phyloP scores from a whole-genome alignment of 2,797 vertebrate genomes.

The Pyrocephalus nanus region DNA sequence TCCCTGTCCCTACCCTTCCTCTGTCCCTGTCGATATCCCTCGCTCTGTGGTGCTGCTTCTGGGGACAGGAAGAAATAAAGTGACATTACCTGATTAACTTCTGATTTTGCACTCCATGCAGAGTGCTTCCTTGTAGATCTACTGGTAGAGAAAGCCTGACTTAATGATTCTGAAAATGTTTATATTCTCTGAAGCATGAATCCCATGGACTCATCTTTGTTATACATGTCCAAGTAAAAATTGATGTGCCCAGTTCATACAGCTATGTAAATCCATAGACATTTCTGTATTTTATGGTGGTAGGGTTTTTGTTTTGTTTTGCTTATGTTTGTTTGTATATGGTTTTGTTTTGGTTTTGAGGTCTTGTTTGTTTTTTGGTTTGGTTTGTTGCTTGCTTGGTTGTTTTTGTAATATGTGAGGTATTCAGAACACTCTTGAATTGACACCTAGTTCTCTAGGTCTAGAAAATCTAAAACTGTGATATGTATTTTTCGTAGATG shows the following conservation, averaged over 20 bases:
- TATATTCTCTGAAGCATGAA: background rate
- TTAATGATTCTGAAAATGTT: background rate
- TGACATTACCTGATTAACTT: background rate
- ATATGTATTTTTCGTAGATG: background rate
- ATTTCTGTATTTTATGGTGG: background rate
- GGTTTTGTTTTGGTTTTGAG: too few relatives aligned
- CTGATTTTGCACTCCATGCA: background rate
- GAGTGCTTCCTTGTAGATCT: background rate
- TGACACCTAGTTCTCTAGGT: background rate
- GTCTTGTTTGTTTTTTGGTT: too few relatives aligned
- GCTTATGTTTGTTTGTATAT: too few relatives aligned
- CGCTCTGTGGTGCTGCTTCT: rapidly evolving
- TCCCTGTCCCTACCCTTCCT: background rate
- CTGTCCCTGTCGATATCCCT: background rate
- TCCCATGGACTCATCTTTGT: background rate
- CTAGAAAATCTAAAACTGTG: background rate
- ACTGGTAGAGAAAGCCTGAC: background rate
- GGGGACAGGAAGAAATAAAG: background rate
- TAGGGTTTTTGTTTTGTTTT: too few relatives aligned
- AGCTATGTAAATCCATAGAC: background rate
- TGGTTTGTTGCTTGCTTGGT: too few relatives aligned
- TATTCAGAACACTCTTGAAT: background rate
- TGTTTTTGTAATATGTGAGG: background rate
- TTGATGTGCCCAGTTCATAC: background rate
- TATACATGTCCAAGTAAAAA: background rate